Evolutionary conservation across 2,113 vertebrate species (phyloP).

Genomic region (Neopipo cinnamomea): DNA sequence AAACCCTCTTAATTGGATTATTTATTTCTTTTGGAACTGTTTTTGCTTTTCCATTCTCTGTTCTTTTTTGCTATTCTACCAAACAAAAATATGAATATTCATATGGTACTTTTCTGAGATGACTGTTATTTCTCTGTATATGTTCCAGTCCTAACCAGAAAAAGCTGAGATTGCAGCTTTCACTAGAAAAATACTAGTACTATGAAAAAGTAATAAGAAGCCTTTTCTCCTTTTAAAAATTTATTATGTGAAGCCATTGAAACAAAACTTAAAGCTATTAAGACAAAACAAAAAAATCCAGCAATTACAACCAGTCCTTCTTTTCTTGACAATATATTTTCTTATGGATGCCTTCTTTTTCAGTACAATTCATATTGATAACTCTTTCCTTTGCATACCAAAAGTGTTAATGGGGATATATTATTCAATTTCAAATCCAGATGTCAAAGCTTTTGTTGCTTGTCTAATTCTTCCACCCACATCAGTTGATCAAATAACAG

Average conservation of each 20-base stretch:
- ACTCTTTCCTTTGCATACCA: background rate
- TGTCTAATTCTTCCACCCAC: background rate
- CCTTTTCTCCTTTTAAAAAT: background rate
- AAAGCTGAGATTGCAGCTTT: background rate
- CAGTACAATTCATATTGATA: background rate
- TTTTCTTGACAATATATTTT: background rate
- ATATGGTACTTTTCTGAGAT: background rate
- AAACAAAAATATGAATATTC: background rate
- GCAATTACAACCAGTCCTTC: background rate
- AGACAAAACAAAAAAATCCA: background rate
- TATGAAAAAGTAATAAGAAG: background rate
- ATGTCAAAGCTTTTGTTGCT: background rate
- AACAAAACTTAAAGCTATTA: background rate
- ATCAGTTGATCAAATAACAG: background rate
- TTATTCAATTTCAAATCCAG: background rate
- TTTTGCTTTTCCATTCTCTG: background rate
- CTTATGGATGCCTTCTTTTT: background rate
- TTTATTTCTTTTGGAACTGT: background rate
- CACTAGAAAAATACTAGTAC: background rate
- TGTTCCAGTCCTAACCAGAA: background rate
- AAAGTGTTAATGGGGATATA: background rate
- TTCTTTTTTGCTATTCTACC: background rate
- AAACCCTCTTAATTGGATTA: background rate
- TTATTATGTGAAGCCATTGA: background rate
- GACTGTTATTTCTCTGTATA: background rate